phyloP scores from a whole-genome alignment of 2,797 vertebrate species.

The Poecilia gillii region DNA sequence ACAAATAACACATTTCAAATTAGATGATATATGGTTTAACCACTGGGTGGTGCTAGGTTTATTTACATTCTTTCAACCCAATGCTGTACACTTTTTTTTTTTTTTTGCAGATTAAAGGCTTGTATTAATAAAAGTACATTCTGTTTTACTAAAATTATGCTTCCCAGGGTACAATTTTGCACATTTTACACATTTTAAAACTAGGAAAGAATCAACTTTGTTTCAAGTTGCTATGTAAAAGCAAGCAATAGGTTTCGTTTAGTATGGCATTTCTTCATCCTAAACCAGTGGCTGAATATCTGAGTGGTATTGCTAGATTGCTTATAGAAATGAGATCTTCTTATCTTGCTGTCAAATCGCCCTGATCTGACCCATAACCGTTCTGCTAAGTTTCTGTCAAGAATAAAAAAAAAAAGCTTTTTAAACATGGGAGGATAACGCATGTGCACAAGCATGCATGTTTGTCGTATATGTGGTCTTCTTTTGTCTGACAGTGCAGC shows the following conservation, averaged over 20 bases:
- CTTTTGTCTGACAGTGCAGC: constrained; percentile 50
- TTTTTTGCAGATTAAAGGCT: no score
- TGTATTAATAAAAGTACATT: no score
- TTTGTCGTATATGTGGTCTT: constrained; percentile 23
- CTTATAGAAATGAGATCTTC: constrained; percentile 35
- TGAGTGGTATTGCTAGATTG: constrained; percentile 12
- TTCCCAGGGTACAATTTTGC: neutral
- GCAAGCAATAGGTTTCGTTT: neutral
- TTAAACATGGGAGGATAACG: constrained; percentile 36
- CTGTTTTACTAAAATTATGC: no score
- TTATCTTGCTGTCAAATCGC: constrained; percentile 41
- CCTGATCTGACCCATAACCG: constrained; percentile 20
- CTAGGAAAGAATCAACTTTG: neutral
- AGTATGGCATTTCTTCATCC: neutral
- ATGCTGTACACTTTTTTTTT: no score
- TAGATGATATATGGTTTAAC: no score
- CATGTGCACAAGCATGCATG: constrained; percentile 30
- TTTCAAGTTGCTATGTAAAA: neutral
- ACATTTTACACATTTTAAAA: neutral
- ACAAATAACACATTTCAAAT: no score
- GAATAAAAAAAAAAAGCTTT: constrained; percentile 45
- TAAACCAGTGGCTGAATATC: neutral
- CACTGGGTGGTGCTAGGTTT: no score
- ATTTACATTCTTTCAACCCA: no score
- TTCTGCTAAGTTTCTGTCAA: constrained; percentile 51